phyloP scores from a whole-genome alignment of 2,888 invertebrate genomes.

The Eupithecia subfuscata region DNA sequence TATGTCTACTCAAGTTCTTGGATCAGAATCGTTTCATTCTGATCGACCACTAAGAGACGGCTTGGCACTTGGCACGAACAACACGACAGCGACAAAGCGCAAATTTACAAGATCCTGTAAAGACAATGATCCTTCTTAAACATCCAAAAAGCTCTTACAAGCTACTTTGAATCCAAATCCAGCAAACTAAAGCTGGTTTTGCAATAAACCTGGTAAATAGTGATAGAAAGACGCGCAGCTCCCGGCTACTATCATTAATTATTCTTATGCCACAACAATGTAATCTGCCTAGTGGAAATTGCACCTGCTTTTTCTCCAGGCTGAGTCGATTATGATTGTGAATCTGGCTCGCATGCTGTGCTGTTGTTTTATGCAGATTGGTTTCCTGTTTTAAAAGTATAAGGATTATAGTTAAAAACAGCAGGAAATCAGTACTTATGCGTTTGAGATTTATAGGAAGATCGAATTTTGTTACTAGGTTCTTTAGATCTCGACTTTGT shows the following conservation, averaged over 20 bases:
- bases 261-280: slow-evolving; percentile 66
- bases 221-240: slow-evolving; percentile 46
- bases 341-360: slow-evolving; percentile 33
- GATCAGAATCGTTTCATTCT: neutral
- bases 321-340: slow-evolving; percentile 32
- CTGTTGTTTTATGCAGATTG: slow-evolving; percentile 29
- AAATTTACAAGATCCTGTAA: neutral
- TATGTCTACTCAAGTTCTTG: neutral
- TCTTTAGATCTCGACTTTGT: neutral
- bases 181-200: slow-evolving; percentile 18
- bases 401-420: slow-evolving; percentile 1
- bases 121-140: neutral
- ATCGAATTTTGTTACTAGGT: neutral
- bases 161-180: slow-evolving; percentile 4
- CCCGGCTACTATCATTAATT: slow-evolving; percentile 69
- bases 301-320: slow-evolving; percentile 59
- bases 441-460: neutral
- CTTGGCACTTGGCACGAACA: neutral
- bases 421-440: slow-evolving; percentile 1
- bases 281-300: slow-evolving; percentile 60
- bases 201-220: neutral
- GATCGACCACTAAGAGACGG: neutral
- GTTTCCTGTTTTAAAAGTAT: slow-evolving; percentile 25
- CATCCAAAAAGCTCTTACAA: neutral
- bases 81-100: no score